Base-by-base conservation (phyloP, 2,888 invertebrate genomes). In the Maniola hyperantus region DNA sequence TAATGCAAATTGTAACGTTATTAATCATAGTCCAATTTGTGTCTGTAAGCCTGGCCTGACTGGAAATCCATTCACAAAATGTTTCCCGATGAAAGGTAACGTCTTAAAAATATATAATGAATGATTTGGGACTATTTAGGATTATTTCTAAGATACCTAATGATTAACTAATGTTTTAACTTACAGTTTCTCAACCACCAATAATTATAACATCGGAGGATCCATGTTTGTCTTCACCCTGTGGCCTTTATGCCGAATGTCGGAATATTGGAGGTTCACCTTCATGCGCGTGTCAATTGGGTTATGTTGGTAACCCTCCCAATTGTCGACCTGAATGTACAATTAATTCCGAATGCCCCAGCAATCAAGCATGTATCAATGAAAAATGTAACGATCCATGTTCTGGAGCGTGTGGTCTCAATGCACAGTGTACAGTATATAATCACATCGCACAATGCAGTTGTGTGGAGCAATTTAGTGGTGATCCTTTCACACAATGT, bases 11-110 rank as follows among this genome's bases (percentile, higher is more conserved):
- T 95, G 95, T 75, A 93, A 93, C 69, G 94, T 94, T 5, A 93
- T 94, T 33, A 94, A 94, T 74, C 95, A 95, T 74, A 94, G 95
- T 79, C 96, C 97, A 1, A 95, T 96, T 76, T 97, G 97, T 79
- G 94, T 94, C 67, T 97, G 97, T 77, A 94, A 95, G 71, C 88
- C 93, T 67, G 93, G 94, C 48, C 94, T 94, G 74, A 95, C 95
- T 4, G 97, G 97, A 68, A 96, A 96, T 93, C 96, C 97, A 33
- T 96, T 96, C 78, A 93, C 95, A n/a, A 93, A 93, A 78, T 96
- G 96, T 74, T 94, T 94, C 73, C 94, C 94, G 26, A 93, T 94
- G 44, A 91, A 84, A 81, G 81, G 92, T 91, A 79, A 83, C 83
- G 74, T 6, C 8, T 48, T 18, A 6, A 39, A 39, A 54, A 34